Evolutionary conservation across 2,888 invertebrate species (phyloP).

Genomic region (Cepaea hortensis): DNA sequence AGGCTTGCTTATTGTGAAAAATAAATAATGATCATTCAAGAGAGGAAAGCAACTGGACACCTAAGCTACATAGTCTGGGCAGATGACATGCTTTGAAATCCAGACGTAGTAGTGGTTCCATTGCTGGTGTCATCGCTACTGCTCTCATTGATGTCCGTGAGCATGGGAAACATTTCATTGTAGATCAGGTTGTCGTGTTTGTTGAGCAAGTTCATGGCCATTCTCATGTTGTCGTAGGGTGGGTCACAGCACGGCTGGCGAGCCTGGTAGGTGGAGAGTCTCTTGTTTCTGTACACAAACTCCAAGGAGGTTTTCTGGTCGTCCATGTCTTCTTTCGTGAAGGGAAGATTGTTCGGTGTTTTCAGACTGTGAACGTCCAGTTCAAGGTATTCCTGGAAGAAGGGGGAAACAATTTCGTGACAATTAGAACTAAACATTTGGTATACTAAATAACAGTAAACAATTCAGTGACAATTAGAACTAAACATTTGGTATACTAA

Average conservation of each 20-base stretch:
- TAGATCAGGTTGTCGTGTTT: conserved; percentile 7
- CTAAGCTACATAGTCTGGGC: conserved; percentile 17
- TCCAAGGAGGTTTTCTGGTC: conserved; percentile 40
- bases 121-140: background rate
- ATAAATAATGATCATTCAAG: too few species aligned
- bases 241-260: background rate
- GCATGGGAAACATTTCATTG: conserved; percentile 32
- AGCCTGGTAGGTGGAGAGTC: background rate
- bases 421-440: background rate
- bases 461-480: too few species aligned
- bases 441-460: background rate
- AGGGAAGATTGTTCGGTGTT: conserved; percentile 11
- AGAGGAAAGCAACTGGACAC: too few species aligned
- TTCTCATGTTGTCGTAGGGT: background rate
- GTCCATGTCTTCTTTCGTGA: conserved; percentile 39
- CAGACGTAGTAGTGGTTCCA: conserved; percentile 39
- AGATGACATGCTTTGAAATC: conserved; percentile 44
- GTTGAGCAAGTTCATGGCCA: background rate
- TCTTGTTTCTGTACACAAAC: conserved; percentile 22
- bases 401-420: background rate
- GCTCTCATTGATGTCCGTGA: background rate
- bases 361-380: conserved; percentile 36
- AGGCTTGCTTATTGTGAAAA: too few species aligned
- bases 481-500: too few species aligned
- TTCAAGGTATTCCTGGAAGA: conserved; percentile 49